Evolutionary conservation across 2,888 invertebrate genomes (phyloP).

Genomic region (Helicoverpa assulta): DNA sequence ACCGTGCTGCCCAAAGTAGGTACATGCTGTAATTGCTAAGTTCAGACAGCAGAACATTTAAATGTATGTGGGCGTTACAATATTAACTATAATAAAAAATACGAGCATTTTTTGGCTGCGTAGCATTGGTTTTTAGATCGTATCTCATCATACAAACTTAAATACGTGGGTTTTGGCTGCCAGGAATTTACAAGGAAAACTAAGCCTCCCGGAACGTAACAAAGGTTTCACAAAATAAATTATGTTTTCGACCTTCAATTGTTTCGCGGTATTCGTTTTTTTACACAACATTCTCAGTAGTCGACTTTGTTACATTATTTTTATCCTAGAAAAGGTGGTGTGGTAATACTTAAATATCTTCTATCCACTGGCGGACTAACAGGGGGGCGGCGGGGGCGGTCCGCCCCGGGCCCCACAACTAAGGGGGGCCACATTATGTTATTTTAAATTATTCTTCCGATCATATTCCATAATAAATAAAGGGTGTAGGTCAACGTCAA

Average conservation of each 20-base stretch:
- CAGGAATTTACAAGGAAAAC: constrained; percentile 45
- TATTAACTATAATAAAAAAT: background rate
- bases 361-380: too few species aligned
- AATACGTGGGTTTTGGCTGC: constrained; percentile 5
- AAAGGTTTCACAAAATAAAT: constrained; percentile 4
- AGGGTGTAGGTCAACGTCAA: too few species aligned
- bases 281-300: background rate
- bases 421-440: too few species aligned
- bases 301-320: background rate
- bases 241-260: constrained; percentile 14
- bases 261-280: background rate
- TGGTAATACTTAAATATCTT: too few species aligned
- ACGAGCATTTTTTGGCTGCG: constrained; percentile 7
- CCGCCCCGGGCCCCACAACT: too few species aligned
- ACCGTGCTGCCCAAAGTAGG: too few species aligned
- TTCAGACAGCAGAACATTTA: background rate
- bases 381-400: too few species aligned
- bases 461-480: too few species aligned
- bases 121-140: constrained; percentile 7
- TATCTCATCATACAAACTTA: constrained; percentile 11
- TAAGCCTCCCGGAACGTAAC: constrained; percentile 19
- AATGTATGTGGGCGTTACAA: too few species aligned
- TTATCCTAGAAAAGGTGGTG: too few species aligned
- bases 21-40: too few species aligned
- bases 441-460: too few species aligned